Percentiles rank a stretch among this genome's conserved stretches.
phyloP scores from a whole-genome alignment of 2,113 vertebrate genomes.

The Kryptolebias marmoratus region DNA sequence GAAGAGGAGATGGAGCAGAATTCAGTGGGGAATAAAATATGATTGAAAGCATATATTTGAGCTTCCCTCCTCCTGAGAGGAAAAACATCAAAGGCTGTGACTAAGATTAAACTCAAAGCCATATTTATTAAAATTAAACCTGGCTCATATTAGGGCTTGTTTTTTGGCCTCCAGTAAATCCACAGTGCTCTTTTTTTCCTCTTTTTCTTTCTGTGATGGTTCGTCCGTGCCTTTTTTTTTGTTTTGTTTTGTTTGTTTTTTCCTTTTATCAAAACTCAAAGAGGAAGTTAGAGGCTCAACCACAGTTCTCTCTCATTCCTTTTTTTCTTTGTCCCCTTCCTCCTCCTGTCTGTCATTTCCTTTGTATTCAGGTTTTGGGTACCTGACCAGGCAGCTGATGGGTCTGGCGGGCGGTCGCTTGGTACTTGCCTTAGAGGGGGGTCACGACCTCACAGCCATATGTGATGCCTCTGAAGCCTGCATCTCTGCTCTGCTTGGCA shows the following conservation, averaged over 20 bases:
- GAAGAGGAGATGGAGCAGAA: constrained; percentile 33
- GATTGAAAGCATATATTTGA: constrained; percentile 45
- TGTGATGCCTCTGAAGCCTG: constrained; percentile 97
- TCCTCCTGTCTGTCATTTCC: constrained; percentile 59
- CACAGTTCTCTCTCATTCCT: constrained; percentile 32
- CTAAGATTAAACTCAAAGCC: constrained; percentile 42
- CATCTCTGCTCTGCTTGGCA: constrained; percentile 93
- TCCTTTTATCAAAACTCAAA: constrained; percentile 77
- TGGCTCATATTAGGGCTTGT: constrained; percentile 71
- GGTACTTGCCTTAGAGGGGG: constrained; percentile 94
- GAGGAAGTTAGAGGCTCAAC: constrained; percentile 58
- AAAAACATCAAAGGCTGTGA: constrained; percentile 67
- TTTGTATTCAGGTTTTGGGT: constrained; percentile 89
- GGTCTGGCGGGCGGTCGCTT: constrained; percentile 92
- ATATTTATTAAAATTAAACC: constrained; percentile 73
- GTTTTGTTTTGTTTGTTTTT: constrained; percentile 26
- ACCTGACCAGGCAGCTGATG: constrained; percentile 99
- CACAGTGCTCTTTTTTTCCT: constrained; percentile 56
- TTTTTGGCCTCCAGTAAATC: constrained; percentile 69
- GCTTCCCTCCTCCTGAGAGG: constrained; percentile 24
- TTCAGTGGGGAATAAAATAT: constrained; percentile 29
- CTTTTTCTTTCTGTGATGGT: constrained; percentile 58
- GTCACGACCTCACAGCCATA: constrained; percentile 97
- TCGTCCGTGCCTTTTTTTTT: constrained; percentile 28
- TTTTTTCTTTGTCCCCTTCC: constrained; percentile 8